Base-by-base conservation (phyloP, 2,797 vertebrate genomes). In the Parotocinclus haroldoi region DNA sequence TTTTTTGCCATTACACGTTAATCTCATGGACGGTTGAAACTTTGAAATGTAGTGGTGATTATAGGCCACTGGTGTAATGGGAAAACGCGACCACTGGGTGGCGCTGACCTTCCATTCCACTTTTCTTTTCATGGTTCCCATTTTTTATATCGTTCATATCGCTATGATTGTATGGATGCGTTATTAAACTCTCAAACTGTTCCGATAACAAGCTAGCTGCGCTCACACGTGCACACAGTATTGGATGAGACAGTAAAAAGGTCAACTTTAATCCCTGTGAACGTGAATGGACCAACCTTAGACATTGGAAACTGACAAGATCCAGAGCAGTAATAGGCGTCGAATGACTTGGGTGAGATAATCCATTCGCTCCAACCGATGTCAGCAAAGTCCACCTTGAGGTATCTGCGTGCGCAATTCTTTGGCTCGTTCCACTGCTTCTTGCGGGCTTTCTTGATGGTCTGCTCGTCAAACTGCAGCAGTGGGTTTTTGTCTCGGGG, bases 361-460 rank as follows among this genome's bases (percentile, higher is more conserved):
- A 99, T 99, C 96, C 96, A 99, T 71, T 99, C 96, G 0, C 91
- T 99, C 97, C 97, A 99, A 63, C 97, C 96, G 1, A 99, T 97
- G 80, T 99, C 97, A 0, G 96, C 96, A 55, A 99, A 99, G 87
- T 99, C 97, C 73, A 99, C 97, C 76, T 94, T 97, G 69, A 99
- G 94, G 64, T 97, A 96, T 1, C 96, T 87, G 8, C 95, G 91
- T 0, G 95, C 79, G 0, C 97, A 99, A 36, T 92, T 92, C 55
- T 91, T 82, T 0, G 95, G 94, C 73, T 97, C 93, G 0, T 91
- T 91, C 96, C 95, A 96, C 61, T 98, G 96, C 91, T 93, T 96
- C 85, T 91, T 94, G 4, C 96, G 86, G 0, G 95, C 96, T 83
- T 95, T 95, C 82, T 94, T 95, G 66, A 98, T 91, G 0, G 96